These are phyloP conservation scores for Anthoptus insignis DNA, from an alignment of 2,888 invertebrate genomes.

Conservation along the genomic window DNA sequence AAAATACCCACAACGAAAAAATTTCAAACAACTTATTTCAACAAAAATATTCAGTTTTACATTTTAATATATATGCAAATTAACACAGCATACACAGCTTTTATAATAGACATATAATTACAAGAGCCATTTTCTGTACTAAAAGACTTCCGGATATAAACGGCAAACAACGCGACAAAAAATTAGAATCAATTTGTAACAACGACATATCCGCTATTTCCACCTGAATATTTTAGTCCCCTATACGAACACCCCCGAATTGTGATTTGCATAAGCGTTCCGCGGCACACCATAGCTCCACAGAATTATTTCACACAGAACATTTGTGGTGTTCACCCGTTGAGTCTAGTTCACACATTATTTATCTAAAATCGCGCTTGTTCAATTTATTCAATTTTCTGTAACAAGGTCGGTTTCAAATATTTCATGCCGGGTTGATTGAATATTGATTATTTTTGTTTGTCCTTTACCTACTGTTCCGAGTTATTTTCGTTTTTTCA, in stretches of 20 bases:
- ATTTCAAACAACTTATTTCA: too few relatives aligned
- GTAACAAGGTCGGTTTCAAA: constrained; percentile 40
- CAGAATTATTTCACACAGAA: constrained; percentile 54
- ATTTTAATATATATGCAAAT: constrained; percentile 23
- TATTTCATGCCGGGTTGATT: not conserved
- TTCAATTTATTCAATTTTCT: constrained; percentile 46
- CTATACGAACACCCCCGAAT: constrained; percentile 58
- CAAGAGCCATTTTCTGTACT: constrained; percentile 8
- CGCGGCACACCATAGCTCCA: constrained; percentile 52
- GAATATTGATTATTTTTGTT: constrained; percentile 14
- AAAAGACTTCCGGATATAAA: constrained; percentile 23
- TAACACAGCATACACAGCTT: not conserved
- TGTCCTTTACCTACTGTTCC: not conserved
- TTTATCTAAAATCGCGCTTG: constrained; percentile 34
- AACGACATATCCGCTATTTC: constrained; percentile 41
- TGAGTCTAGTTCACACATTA: constrained; percentile 15
- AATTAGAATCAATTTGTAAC: constrained; percentile 47
- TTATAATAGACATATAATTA: constrained; percentile 19
- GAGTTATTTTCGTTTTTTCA: not conserved
- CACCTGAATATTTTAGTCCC: constrained; percentile 48
- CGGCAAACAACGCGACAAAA: constrained; percentile 35
- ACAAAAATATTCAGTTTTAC: constrained; percentile 7
- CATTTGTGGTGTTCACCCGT: constrained; percentile 50
- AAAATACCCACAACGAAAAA: too few relatives aligned
- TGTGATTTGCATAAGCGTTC: constrained; percentile 70